A percentile compares a stretch with the other conserved stretches of the same genome.
Conservation (phyloP, 2,888 invertebrate species). For the Pseudeuparius sepicola region DNA sequence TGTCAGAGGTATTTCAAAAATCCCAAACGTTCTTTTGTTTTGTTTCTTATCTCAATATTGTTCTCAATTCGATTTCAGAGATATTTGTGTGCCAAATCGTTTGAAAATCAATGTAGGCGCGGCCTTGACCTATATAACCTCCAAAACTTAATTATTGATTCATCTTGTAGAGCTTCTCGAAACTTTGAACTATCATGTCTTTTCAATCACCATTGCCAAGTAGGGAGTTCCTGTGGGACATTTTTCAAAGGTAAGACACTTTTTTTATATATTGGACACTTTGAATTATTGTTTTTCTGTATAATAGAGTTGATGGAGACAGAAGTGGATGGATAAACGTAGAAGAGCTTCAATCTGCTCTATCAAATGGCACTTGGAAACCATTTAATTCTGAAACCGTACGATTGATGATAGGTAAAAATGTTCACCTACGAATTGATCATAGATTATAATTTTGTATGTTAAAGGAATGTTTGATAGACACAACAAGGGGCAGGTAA, state of each 20-base stretch:
- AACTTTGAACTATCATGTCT: too few relatives aligned
- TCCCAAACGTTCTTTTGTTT: too few relatives aligned
- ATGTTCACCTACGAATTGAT: too few relatives aligned
- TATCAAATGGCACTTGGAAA: conserved; percentile 95
- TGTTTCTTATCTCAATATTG: too few relatives aligned
- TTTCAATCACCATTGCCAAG: conserved; percentile 7
- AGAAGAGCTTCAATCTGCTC: conserved; percentile 78
- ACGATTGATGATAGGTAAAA: conserved; percentile 81
- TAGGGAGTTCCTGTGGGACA: conserved; percentile 17
- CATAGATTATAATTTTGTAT: too few relatives aligned
- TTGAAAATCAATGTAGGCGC: too few relatives aligned
- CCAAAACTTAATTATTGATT: too few relatives aligned
- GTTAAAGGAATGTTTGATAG: conserved; percentile 92
- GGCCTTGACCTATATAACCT: too few relatives aligned
- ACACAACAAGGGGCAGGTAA: conserved; percentile 78
- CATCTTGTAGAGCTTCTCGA: too few relatives aligned
- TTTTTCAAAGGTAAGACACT: conserved; percentile 17
- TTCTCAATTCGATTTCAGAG: too few relatives aligned
- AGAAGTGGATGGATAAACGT: conserved; percentile 80
- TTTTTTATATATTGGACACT: not conserved
- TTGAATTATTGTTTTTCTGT: not conserved
- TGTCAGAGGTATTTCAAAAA: too few relatives aligned
- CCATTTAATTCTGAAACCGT: conserved; percentile 97
- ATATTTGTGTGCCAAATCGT: too few relatives aligned
- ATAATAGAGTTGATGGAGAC: conserved; percentile 73